phyloP scores from a whole-genome alignment of 2,888 invertebrate species.

The Hoplodrina ambigua region DNA sequence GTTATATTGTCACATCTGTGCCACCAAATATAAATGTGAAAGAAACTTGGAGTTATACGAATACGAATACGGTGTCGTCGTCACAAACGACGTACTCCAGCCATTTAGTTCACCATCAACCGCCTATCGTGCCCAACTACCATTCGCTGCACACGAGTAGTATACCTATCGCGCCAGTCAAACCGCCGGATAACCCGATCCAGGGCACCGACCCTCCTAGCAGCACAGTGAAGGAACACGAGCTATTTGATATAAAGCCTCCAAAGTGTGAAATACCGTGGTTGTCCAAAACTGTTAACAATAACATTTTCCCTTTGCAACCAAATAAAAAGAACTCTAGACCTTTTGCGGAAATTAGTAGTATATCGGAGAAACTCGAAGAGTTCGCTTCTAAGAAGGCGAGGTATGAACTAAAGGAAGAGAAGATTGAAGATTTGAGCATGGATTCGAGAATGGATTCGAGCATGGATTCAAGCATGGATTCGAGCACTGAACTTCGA shows the following conservation, averaged over 20 bases:
- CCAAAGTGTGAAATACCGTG: conserved; percentile 87
- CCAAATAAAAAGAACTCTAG: conserved; percentile 80
- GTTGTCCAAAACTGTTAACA: conserved; percentile 88
- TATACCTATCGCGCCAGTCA: conserved; percentile 87
- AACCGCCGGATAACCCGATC: conserved; percentile 87
- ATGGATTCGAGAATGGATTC: conserved; percentile 69
- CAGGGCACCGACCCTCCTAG: conserved; percentile 88
- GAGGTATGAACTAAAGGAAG: conserved; percentile 55
- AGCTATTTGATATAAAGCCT: conserved; percentile 74
- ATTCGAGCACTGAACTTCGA: conserved; percentile 71
- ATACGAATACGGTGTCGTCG: conserved; percentile 76
- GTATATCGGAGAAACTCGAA: conserved; percentile 80
- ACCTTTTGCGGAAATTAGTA: conserved; percentile 85
- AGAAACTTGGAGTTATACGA: conserved; percentile 86
- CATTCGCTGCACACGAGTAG: conserved; percentile 84
- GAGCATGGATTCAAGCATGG: conserved; percentile 61
- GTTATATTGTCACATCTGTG: conserved; percentile 89
- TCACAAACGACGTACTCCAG: conserved; percentile 81
- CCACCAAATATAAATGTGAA: conserved; percentile 89
- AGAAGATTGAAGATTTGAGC: conserved; percentile 45
- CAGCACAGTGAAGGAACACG: conserved; percentile 85
- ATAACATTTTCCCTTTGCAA: conserved; percentile 84
- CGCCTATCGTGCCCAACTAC: conserved; percentile 80
- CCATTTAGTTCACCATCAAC: conserved; percentile 82
- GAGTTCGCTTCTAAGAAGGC: conserved; percentile 71